These are phyloP conservation scores for Ahaetulla prasina DNA, from an alignment of 2,113 vertebrate species.

Conservation along the genomic window DNA sequence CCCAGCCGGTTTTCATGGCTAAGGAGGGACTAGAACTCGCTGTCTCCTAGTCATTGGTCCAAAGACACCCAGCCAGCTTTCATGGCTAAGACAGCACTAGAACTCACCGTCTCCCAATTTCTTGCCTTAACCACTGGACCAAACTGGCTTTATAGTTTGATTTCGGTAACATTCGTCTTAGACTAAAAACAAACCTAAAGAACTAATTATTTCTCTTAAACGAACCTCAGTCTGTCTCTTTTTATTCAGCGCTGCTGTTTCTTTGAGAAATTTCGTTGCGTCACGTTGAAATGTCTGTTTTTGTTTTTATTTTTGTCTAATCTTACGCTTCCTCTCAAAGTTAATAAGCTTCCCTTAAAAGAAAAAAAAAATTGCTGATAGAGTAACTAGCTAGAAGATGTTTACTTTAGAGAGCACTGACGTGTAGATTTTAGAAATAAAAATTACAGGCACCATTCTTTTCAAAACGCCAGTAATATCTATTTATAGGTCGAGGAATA, in stretches of 20 bases:
- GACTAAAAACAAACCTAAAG: conserved; percentile 51
- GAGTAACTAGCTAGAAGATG: neutral
- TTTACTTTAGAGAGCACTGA: conserved; percentile 15
- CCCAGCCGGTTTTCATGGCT: neutral
- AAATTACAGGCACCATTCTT: conserved; percentile 5
- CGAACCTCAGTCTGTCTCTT: conserved; percentile 40
- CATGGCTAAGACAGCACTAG: neutral
- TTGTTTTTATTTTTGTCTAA: neutral
- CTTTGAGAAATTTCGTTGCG: conserved; percentile 27
- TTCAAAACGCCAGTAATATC: neutral
- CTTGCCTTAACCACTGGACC: neutral
- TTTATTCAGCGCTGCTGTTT: conserved; percentile 43
- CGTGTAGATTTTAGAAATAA: neutral
- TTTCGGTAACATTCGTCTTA: conserved; percentile 49
- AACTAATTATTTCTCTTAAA: conserved; percentile 22
- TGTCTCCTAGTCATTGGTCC: too few species aligned
- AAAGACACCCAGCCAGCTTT: neutral
- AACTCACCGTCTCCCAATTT: neutral
- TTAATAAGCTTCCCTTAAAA: conserved; percentile 10
- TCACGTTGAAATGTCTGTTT: conserved; percentile 36
- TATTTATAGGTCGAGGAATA: neutral
- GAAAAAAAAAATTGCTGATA: conserved; percentile 20
- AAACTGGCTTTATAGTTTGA: neutral
- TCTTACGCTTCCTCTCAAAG: neutral
- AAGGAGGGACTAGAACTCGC: neutral